A percentile compares a stretch with the other conserved stretches of the same genome.
Conservation (phyloP, 2,113 vertebrate genomes). For the Emydocephalus ijimae region DNA sequence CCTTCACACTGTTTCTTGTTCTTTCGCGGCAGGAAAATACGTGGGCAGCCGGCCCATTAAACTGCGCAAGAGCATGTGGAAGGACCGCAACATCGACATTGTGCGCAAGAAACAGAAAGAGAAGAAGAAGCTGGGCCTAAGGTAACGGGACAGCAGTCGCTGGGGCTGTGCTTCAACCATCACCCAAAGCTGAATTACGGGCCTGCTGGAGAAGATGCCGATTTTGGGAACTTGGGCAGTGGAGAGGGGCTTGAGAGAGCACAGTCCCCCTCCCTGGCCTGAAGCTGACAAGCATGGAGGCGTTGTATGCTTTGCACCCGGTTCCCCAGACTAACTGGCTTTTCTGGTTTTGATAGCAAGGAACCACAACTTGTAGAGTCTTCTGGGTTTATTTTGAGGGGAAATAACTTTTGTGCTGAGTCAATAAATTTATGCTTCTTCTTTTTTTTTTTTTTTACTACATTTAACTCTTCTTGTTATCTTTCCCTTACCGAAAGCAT, state of each 20-base stretch:
- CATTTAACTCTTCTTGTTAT: not conserved
- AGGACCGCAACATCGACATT: slow-evolving; percentile 87
- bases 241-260: not conserved
- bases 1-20: not conserved
- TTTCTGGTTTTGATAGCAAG: not conserved
- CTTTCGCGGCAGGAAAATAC: slow-evolving; percentile 77
- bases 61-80: slow-evolving; percentile 92
- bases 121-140: slow-evolving; percentile 90
- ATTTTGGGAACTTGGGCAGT: not conserved
- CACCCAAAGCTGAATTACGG: not conserved
- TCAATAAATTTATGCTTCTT: not conserved
- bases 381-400: not conserved
- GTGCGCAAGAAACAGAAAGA: slow-evolving; percentile 92
- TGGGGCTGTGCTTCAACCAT: not conserved
- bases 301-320: fast-evolving
- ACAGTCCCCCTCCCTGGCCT: not conserved
- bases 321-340: not conserved
- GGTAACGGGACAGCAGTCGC: slow-evolving; percentile 61
- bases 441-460: not conserved
- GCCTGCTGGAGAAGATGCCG: not conserved
- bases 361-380: not conserved
- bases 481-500: not conserved
- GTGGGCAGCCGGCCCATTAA: slow-evolving; percentile 94
- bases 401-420: not conserved
- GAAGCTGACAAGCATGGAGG: not conserved